These are phyloP conservation scores for Callipepla squamata DNA, from an alignment of 2,113 vertebrate species.

Conservation along the genomic window DNA sequence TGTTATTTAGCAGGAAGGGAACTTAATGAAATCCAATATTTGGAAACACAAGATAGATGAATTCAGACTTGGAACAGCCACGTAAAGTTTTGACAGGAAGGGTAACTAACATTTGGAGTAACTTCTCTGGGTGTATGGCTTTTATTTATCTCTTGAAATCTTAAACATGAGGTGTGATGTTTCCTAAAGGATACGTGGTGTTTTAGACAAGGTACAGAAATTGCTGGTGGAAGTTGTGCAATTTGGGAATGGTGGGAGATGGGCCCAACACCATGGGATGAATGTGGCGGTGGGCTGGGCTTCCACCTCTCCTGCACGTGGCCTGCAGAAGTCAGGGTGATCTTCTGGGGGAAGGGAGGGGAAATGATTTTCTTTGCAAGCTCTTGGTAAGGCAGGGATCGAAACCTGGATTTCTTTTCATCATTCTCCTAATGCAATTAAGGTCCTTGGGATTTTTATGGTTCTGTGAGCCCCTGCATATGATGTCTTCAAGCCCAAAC, in stretches of 20 bases:
- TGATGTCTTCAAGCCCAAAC: not conserved
- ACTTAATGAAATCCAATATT: constrained; percentile 64
- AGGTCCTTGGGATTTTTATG: not conserved
- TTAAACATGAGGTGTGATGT: not conserved
- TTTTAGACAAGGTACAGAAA: not conserved
- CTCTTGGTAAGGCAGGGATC: not conserved
- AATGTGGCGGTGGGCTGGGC: not conserved
- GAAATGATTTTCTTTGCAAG: not conserved
- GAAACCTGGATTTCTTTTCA: not conserved
- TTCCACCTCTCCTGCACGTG: not conserved
- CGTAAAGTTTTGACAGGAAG: not conserved
- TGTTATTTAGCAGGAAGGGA: constrained; percentile 38
- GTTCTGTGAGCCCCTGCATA: not conserved
- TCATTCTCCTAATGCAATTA: not conserved
- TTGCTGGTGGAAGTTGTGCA: not conserved
- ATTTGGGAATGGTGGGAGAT: not conserved
- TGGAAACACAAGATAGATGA: constrained; percentile 52
- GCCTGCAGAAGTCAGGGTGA: not conserved
- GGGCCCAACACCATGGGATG: not conserved
- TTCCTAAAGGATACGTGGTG: not conserved
- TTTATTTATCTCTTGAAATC: constrained; percentile 4
- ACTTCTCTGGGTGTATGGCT: not conserved
- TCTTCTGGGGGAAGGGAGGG: not conserved
- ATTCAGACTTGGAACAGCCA: constrained; percentile 47
- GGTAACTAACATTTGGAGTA: constrained; percentile 16